These are phyloP conservation scores for Danio kyathit DNA, from an alignment of 2,797 vertebrate species.

Conservation along the genomic window DNA sequence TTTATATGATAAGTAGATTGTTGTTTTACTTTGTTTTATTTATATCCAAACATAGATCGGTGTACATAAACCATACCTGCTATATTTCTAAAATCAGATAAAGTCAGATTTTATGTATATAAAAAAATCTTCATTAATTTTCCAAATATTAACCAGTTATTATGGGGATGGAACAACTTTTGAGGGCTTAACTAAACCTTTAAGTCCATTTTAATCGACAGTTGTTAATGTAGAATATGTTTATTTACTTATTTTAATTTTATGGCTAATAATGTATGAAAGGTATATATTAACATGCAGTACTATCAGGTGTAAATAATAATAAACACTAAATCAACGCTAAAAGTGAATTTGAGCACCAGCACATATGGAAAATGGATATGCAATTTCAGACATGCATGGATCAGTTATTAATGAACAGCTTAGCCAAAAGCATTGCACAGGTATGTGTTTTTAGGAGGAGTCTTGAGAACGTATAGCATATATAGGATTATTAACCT, in stretches of 20 bases:
- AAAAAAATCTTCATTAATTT: no score
- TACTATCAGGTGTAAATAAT: background rate
- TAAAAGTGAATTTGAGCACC: background rate
- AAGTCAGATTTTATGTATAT: no score
- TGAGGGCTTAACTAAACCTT: no score
- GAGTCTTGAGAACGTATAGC: background rate
- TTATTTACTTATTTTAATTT: background rate
- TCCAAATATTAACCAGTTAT: no score
- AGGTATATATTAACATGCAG: background rate
- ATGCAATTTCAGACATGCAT: background rate
- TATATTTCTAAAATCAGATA: no score
- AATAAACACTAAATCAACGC: background rate
- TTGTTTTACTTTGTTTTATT: no score
- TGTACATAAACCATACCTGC: no score
- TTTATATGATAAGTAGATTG: no score
- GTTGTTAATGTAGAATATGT: background rate
- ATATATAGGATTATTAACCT: background rate
- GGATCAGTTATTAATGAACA: constrained; percentile 78
- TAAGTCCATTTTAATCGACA: background rate
- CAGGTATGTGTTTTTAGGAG: constrained; percentile 55
- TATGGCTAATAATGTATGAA: background rate
- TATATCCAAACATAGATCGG: no score
- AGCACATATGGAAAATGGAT: background rate
- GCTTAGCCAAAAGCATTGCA: constrained; percentile 75
- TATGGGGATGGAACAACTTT: no score